Evolutionary conservation across 2,888 invertebrate species (phyloP).

Genomic region (Ptilodon capucinus): DNA sequence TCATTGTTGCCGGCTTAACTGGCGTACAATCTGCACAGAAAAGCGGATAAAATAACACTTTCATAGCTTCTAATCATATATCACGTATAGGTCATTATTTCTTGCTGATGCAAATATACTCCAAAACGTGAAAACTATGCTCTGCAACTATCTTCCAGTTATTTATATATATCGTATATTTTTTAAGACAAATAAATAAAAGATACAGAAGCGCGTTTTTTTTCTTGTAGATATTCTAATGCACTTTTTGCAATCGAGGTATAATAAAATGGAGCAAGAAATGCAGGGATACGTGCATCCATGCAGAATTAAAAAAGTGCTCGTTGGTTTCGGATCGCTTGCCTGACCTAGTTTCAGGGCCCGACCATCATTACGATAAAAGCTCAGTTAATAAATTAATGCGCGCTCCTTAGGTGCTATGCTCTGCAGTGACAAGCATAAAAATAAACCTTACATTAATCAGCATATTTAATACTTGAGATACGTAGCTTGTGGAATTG

Average conservation of each 20-base stretch:
- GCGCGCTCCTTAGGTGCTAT: conserved; percentile 31
- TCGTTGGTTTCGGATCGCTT: conserved; percentile 43
- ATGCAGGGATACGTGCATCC: conserved; percentile 43
- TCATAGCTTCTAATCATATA: too few species aligned
- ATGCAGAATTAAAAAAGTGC: conserved; percentile 50
- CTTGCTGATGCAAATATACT: too few species aligned
- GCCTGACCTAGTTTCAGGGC: conserved; percentile 46
- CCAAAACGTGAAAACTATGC: too few species aligned
- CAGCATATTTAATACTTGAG: background rate
- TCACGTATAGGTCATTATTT: too few species aligned
- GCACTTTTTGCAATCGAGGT: background rate
- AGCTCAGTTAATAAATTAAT: conserved; percentile 50
- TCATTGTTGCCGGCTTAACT: too few species aligned
- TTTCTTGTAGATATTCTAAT: background rate
- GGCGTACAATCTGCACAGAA: too few species aligned
- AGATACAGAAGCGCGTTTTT: background rate
- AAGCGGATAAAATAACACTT: too few species aligned
- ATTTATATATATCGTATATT: too few species aligned
- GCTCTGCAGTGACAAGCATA: conserved; percentile 10
- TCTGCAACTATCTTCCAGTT: too few species aligned
- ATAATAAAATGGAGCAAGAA: conserved; percentile 48
- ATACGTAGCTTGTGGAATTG: background rate
- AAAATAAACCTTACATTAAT: conserved; percentile 9
- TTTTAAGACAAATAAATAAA: too few species aligned
- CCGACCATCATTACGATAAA: conserved; percentile 54